Percentiles rank a stretch among this genome's conserved stretches.
Evolutionary conservation across 2,113 vertebrate genomes (phyloP).

Genomic region (Pelodiscus sinensis): DNA sequence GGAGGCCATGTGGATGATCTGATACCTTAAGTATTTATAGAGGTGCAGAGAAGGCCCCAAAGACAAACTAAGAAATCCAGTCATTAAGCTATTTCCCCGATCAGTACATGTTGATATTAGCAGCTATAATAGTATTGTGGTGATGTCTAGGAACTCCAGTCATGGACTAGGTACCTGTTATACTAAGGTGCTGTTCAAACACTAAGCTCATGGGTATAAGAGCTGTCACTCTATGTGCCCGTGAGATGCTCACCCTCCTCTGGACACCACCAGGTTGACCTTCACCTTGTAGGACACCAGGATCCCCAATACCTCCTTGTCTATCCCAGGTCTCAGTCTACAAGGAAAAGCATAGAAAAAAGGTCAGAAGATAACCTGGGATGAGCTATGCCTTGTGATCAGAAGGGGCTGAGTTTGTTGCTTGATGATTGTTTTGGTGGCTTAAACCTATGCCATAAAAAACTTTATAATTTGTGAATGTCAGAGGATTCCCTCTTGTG

Average conservation of each 20-base stretch:
- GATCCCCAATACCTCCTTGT: constrained; percentile 89
- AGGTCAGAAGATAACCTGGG: neutral
- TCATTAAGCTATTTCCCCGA: rapidly evolving
- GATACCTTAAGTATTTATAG: rapidly evolving
- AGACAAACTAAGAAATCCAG: rapidly evolving
- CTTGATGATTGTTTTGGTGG: neutral
- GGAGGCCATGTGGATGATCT: neutral
- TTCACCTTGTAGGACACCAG: constrained; percentile 91
- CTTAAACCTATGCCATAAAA: no score
- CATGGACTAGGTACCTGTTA: neutral
- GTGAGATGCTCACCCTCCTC: constrained; percentile 80
- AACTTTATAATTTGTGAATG: neutral
- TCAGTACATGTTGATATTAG: neutral
- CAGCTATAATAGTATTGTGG: rapidly evolving
- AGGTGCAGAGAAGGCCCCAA: neutral
- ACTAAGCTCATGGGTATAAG: rapidly evolving
- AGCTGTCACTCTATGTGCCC: rapidly evolving
- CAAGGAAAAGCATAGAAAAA: neutral
- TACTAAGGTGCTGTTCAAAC: neutral
- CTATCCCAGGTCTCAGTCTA: constrained; percentile 82
- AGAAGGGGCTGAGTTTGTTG: neutral
- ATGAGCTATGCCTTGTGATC: neutral
- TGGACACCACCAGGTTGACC: constrained; percentile 83
- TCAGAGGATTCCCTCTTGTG: rapidly evolving
- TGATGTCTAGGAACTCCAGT: neutral